Conservation (phyloP, 2,113 vertebrate species). For the Phasianus colchicus region DNA sequence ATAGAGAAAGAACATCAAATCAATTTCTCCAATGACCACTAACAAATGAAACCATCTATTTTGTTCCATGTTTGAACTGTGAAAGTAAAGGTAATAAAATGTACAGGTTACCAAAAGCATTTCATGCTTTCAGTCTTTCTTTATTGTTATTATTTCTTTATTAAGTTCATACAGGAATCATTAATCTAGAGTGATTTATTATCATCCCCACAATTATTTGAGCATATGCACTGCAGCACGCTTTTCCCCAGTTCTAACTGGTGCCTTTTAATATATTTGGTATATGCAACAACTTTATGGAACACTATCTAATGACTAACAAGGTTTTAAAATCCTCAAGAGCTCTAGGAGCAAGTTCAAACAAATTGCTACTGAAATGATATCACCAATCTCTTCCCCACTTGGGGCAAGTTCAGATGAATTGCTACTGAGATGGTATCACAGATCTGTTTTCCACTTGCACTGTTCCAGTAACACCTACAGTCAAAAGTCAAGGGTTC, state of each 20-base stretch:
- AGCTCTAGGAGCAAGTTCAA: background rate
- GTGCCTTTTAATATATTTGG: background rate
- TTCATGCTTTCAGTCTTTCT: background rate
- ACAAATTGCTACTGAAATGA: background rate
- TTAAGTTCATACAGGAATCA: background rate
- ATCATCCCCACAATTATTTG: background rate
- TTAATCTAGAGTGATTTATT: background rate
- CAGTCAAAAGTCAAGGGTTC: background rate
- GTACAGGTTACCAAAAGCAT: background rate
- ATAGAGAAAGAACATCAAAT: background rate
- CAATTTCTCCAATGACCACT: background rate
- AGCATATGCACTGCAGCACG: background rate
- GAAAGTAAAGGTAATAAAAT: background rate
- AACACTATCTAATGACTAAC: background rate
- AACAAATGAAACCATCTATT: background rate
- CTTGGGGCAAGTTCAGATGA: background rate
- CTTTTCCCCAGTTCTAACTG: background rate
- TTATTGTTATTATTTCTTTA: background rate
- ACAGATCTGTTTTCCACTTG: background rate
- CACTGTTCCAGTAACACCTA: background rate
- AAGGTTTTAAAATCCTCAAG: conserved; percentile 3
- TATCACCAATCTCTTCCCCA: background rate
- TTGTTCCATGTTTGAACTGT: background rate
- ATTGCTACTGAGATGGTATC: background rate
- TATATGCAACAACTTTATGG: background rate